Conservation (phyloP, 2,888 invertebrate genomes). For the Carterocephalus palaemon region DNA sequence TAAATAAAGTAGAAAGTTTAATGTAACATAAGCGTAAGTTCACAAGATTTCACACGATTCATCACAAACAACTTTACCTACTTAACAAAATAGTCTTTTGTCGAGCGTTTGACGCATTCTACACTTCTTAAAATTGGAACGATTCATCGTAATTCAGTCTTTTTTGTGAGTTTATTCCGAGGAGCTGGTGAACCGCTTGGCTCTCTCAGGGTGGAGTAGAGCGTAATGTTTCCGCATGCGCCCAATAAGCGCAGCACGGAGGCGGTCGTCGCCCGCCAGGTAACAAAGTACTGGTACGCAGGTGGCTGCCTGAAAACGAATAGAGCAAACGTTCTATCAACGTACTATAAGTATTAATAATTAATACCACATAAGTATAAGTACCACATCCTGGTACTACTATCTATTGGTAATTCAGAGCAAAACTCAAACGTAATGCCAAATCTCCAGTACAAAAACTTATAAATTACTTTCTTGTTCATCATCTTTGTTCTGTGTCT, state of each 20-base stretch:
- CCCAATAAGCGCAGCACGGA: conserved; percentile 72
- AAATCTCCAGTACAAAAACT: no score
- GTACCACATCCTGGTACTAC: no score
- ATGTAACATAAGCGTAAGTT: conserved; percentile 25
- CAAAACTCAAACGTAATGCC: no score
- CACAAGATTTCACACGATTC: conserved; percentile 20
- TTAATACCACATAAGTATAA: no score
- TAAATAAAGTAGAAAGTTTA: conserved; percentile 20
- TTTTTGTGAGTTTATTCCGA: conserved; percentile 1
- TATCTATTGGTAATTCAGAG: no score
- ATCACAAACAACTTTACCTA: conserved; percentile 16
- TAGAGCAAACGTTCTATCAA: neutral
- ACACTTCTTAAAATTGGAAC: no score
- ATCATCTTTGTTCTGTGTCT: no score
- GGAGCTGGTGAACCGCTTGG: conserved; percentile 44
- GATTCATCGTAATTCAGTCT: neutral
- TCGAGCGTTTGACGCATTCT: no score
- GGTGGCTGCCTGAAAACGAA: conserved; percentile 64
- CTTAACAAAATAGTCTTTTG: conserved; percentile 20
- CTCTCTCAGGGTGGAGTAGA: conserved; percentile 59
- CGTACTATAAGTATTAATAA: neutral
- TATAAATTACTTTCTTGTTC: no score
- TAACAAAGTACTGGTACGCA: conserved; percentile 72
- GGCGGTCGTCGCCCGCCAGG: conserved; percentile 63
- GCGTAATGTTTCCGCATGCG: conserved; percentile 71